Conservation (phyloP, 37 sponge, comb jelly and placozoan species). For the Beroe ovata region DNA sequence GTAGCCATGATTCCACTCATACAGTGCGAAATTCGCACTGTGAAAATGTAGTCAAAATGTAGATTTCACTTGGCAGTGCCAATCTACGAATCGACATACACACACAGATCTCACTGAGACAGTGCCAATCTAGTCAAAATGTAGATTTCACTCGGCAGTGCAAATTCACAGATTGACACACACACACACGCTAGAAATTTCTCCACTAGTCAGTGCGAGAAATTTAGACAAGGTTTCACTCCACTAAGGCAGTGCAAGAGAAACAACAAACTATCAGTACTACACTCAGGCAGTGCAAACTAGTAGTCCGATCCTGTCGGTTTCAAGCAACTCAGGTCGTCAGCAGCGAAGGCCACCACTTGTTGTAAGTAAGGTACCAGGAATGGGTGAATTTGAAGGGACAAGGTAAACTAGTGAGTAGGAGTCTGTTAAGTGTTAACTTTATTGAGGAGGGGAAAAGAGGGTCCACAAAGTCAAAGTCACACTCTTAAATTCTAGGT, state of each 20-base stretch:
- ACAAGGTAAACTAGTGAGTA: too few species aligned
- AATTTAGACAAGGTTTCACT: not conserved
- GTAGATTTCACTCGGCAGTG: not conserved
- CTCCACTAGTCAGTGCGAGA: too few species aligned
- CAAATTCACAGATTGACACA: too few species aligned
- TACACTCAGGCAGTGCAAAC: not conserved
- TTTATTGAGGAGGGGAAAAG: too few species aligned
- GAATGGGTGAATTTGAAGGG: too few species aligned
- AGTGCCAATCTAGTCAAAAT: not conserved
- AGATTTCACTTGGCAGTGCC: not conserved
- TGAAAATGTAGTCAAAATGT: not conserved
- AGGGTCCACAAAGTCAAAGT: too few species aligned
- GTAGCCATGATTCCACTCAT: not conserved
- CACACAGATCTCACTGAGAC: not conserved
- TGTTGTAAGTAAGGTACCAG: too few species aligned
- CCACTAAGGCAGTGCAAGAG: not conserved
- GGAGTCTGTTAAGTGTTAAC: too few species aligned
- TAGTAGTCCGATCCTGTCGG: too few species aligned
- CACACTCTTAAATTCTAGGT: too few species aligned
- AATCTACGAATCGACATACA: not conserved
- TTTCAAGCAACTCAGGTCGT: not conserved
- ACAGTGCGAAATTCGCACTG: not conserved
- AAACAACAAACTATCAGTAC: not conserved
- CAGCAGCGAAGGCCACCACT: not conserved
- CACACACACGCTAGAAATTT: too few species aligned